Percentiles rank a stretch among this genome's conserved stretches.
Conservation (phyloP, 2,113 vertebrate genomes). For the Notothenia coriiceps region DNA sequence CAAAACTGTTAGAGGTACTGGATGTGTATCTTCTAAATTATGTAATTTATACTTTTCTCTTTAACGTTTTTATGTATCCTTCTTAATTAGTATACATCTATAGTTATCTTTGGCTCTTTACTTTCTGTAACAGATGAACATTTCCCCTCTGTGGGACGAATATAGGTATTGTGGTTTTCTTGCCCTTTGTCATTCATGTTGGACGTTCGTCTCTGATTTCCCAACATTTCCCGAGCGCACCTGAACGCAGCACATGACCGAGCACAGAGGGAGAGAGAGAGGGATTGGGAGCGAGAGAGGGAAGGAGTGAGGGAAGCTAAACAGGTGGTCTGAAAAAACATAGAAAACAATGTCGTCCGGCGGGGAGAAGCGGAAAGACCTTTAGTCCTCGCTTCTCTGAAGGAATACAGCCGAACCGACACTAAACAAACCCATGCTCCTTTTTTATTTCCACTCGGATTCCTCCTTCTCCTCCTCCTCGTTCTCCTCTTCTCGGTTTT, state of each 20-base stretch:
- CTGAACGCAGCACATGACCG: slow-evolving; percentile 65
- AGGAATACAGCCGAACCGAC: slow-evolving; percentile 39
- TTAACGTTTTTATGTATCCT: no score
- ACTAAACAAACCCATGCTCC: slow-evolving; percentile 52
- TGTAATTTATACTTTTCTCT: no score
- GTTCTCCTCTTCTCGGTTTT: slow-evolving; percentile 32
- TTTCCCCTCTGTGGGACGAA: no score
- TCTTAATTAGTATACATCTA: no score
- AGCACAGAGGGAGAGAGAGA: slow-evolving; percentile 43
- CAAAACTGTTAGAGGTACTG: no score
- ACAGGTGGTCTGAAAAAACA: slow-evolving; percentile 80
- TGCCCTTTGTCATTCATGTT: not conserved
- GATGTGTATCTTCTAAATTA: no score
- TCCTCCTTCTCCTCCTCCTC: slow-evolving; percentile 45
- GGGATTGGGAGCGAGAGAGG: not conserved
- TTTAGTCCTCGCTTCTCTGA: not conserved
- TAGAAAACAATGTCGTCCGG: slow-evolving; percentile 73
- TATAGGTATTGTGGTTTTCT: no score
- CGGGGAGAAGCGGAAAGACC: slow-evolving; percentile 41
- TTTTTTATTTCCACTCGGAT: slow-evolving; percentile 22
- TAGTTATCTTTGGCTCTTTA: no score
- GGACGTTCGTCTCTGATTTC: accelerated
- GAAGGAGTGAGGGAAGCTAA: slow-evolving; percentile 49
- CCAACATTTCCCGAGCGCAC: not conserved
- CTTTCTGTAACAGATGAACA: no score